phyloP scores from a whole-genome alignment of 2,797 vertebrate species.

The Limosa lapponica region DNA sequence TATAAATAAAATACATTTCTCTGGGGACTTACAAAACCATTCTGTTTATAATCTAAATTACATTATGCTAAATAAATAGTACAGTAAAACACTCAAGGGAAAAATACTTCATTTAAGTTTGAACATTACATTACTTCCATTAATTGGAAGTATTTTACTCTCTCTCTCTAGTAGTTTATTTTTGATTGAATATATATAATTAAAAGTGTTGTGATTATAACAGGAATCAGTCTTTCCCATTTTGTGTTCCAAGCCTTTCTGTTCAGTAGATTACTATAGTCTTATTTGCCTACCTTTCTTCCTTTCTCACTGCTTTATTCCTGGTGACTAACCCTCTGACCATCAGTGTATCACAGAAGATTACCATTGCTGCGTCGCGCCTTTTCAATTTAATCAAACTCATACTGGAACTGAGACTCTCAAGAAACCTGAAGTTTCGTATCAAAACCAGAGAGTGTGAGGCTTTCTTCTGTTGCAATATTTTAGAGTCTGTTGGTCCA shows the following conservation, averaged over 20 bases:
- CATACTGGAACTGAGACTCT: background rate
- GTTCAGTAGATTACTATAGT: background rate
- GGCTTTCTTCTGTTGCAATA: background rate
- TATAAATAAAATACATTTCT: conserved; percentile 60
- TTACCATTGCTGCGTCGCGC: rapidly evolving
- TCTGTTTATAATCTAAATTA: conserved; percentile 62
- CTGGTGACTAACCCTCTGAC: background rate
- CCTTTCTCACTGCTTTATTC: background rate
- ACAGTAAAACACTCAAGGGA: conserved; percentile 16
- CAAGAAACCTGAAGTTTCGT: background rate
- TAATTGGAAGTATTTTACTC: conserved; percentile 54
- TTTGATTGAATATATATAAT: conserved; percentile 45
- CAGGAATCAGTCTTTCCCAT: background rate
- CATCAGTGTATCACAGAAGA: background rate
- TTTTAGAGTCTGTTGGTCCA: background rate
- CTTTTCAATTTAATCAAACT: background rate
- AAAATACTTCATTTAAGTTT: conserved; percentile 55
- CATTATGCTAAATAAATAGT: conserved; percentile 53
- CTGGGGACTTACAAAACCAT: conserved; percentile 32
- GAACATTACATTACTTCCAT: conserved; percentile 36
- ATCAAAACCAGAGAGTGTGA: background rate
- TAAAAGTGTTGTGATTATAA: conserved; percentile 8
- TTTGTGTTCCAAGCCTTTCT: background rate
- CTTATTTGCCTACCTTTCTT: background rate
- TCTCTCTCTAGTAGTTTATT: conserved; percentile 7